Conservation (phyloP, 2,888 invertebrate species). For the Nemapogon koenigi region DNA sequence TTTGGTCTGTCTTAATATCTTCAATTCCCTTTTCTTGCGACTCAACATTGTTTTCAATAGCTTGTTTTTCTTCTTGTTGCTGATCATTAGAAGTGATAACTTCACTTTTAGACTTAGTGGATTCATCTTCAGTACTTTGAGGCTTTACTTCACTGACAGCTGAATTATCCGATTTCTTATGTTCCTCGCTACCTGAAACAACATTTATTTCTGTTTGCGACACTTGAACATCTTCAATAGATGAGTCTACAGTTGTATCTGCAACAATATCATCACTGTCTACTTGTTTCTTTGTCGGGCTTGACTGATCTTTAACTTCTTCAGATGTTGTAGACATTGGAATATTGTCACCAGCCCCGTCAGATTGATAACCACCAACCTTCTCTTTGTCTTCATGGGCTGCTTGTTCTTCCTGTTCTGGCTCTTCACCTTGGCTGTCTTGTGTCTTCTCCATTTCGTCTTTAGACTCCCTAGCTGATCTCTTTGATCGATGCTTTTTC, state of each 20-base stretch:
- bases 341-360: constrained; percentile 23
- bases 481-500: constrained; percentile 41
- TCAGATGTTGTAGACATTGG: constrained; percentile 34
- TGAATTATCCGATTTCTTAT: too few relatives aligned
- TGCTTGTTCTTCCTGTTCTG: constrained; percentile 22
- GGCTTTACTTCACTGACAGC: too few relatives aligned
- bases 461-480: constrained; percentile 35
- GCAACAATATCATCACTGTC: constrained; percentile 6
- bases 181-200: too few relatives aligned
- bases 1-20: constrained; percentile 28
- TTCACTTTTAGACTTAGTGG: too few relatives aligned
- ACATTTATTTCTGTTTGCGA: constrained; percentile 8
- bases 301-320: constrained; percentile 13
- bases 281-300: background rate
- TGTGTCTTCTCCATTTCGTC: constrained; percentile 37
- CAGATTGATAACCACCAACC: constrained; percentile 27
- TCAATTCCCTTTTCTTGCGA: constrained; percentile 25
- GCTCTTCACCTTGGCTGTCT: constrained; percentile 36
- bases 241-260: constrained; percentile 5
- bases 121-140: too few relatives aligned
- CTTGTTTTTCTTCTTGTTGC: constrained; percentile 19
- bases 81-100: too few relatives aligned
- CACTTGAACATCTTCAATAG: background rate
- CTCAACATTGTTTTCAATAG: constrained; percentile 24
- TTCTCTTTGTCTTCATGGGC: constrained; percentile 17